Percentiles rank a stretch among this genome's conserved stretches.
phyloP scores from a whole-genome alignment of 2,113 vertebrate genomes.

The Electrona antarctica region DNA sequence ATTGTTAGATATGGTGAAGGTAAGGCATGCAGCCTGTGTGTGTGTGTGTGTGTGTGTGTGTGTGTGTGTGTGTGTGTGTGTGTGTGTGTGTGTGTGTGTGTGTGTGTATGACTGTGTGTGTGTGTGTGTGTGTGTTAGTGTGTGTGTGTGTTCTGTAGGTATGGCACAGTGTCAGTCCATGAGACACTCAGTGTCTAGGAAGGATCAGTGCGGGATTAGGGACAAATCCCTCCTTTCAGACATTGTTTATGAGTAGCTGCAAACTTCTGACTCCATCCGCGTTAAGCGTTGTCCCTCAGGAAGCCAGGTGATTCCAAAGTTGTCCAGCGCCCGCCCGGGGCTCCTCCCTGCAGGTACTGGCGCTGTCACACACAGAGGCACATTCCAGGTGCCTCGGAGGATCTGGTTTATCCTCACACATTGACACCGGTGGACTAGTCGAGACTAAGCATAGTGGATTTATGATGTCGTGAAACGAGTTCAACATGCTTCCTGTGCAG shows the following conservation, averaged over 20 bases:
- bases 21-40: slow-evolving; percentile 43
- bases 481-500: too few species aligned
- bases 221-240: slow-evolving; percentile 52
- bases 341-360: neutral
- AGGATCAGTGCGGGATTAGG: slow-evolving; percentile 58
- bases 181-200: slow-evolving; percentile 56
- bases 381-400: neutral
- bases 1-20: slow-evolving; percentile 51
- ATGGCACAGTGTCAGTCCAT: slow-evolving; percentile 46
- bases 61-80: neutral
- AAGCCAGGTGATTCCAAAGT: slow-evolving; percentile 21
- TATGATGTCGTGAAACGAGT: too few species aligned
- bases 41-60: slow-evolving; percentile 3
- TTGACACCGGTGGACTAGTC: neutral
- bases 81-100: slow-evolving; percentile 11
- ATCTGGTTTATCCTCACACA: slow-evolving; percentile 7
- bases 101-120: too few species aligned
- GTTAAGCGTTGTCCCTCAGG: slow-evolving; percentile 36
- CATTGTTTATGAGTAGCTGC: slow-evolving; percentile 41
- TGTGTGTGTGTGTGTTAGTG: too few species aligned
- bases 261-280: slow-evolving; percentile 23
- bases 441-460: slow-evolving; percentile 13
- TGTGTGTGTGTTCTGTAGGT: slow-evolving; percentile 47
- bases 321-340: slow-evolving; percentile 8
- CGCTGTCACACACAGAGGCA: slow-evolving; percentile 9